Percentiles rank a stretch among this genome's conserved stretches.
phyloP scores from a whole-genome alignment of 2,797 vertebrate genomes.

The Amphiprion clarkii region DNA sequence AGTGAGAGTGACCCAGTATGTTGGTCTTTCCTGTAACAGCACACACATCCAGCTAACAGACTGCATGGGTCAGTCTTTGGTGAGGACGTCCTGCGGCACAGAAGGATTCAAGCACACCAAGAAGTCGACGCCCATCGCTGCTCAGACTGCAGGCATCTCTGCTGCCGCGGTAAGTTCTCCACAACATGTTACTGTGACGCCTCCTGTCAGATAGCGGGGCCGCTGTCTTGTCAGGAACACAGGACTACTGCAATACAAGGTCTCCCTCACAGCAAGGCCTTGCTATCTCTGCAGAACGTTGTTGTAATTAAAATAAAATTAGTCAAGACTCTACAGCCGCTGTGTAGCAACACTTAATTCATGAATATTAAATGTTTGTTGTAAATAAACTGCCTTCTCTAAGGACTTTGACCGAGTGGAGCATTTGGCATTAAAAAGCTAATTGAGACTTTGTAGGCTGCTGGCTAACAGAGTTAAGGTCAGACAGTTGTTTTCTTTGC shows the following conservation, averaged over 20 bases:
- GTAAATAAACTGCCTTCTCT: conserved; percentile 14
- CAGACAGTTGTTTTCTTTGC: conserved; percentile 3
- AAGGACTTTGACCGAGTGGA: conserved; percentile 13
- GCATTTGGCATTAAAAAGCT: conserved; percentile 22
- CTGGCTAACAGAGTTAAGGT: conserved; percentile 11
- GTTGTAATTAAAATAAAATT: background rate
- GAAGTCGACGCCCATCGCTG: conserved; percentile 91
- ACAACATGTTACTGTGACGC: background rate
- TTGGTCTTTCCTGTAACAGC: conserved; percentile 73
- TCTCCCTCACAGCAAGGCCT: background rate
- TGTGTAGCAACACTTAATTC: conserved; percentile 8
- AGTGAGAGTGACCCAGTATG: background rate
- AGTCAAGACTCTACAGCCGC: conserved; percentile 5
- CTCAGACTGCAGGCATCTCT: conserved; percentile 91
- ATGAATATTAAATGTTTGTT: conserved; percentile 28
- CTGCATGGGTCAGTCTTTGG: conserved; percentile 78
- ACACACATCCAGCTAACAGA: conserved; percentile 93
- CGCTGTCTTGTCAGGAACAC: background rate
- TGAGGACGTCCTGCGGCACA: conserved; percentile 89
- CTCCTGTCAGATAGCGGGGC: background rate
- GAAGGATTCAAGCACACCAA: conserved; percentile 95
- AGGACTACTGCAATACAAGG: background rate
- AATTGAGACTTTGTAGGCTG: conserved; percentile 22
- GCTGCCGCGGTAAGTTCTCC: conserved; percentile 86
- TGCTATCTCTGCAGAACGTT: conserved; percentile 11